Base-by-base conservation (phyloP, 2,797 vertebrate species). In the Tapirus indicus region DNA sequence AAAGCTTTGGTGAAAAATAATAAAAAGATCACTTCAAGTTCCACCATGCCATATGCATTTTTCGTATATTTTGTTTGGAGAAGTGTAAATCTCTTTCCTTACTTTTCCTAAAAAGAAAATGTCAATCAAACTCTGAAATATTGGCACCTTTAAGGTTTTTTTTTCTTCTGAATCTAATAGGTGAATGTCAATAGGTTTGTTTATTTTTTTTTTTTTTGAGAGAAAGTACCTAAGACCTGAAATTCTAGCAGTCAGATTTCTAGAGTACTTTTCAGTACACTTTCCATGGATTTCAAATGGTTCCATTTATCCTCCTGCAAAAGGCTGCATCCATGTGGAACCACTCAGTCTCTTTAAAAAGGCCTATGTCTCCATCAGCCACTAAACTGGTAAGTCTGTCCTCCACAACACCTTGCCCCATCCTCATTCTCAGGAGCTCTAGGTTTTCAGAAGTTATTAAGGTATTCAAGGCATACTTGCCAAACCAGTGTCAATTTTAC, bases 61-160 rank as follows among this genome's bases (percentile, higher is more conserved):
- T 79, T 75, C 38, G 29, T 84, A 44, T 56, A 83, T 96, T 97
- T 96, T 91, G 38, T 62, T 86, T 92, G 29, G 29, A 90, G 9
- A 84, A 62, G 11, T 60, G 0, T 68, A 68, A 44, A 54, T 60
- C 2, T 0, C 1, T 7, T 21, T 93, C 6, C n/a, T 89, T 74
- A 25, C 11, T 21, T 75, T 80, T 74, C 13, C 60, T 74, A 74
- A 69, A 58, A 86, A 29, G 29, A 69, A 66, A 44, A 95, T 92
- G 0, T 64, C 18, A 60, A 52, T 87, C 32, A 86, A 44, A 7
- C 18, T 49, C 82, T 91, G 64, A 80, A 71, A 66, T 54, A 90
- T 66, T 95, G 47, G 12, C 32, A 89, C 16, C 21, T 90, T 75
- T 56, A 68, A 72, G 47, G 18, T 75, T 52, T 14, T 4, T 82